A percentile compares a stretch with the other conserved stretches of the same genome.
phyloP scores from a whole-genome alignment of 2,797 vertebrate genomes.

The Siniperca scherzeri region DNA sequence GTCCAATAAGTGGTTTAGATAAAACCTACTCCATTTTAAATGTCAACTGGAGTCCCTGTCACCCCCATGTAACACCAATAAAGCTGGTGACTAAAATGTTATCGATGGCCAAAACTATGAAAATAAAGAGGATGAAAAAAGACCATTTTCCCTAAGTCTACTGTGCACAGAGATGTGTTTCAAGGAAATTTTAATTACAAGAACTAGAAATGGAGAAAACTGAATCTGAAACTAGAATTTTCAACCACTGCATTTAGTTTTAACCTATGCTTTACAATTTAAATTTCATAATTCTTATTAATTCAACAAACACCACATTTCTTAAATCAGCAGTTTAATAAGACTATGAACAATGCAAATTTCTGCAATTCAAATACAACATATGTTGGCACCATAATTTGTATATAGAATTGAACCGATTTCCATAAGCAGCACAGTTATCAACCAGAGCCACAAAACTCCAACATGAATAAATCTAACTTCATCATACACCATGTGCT shows the following conservation, averaged over 20 bases:
- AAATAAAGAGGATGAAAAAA: not conserved
- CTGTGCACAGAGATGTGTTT: not conserved
- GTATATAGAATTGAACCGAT: not conserved
- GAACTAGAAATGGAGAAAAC: too few species aligned
- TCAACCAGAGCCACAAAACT: not conserved
- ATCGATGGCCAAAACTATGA: not conserved
- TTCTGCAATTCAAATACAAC: not conserved
- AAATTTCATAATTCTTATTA: not conserved
- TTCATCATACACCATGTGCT: not conserved
- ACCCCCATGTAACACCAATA: not conserved
- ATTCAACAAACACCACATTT: not conserved
- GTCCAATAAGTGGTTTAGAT: slow-evolving; percentile 4
- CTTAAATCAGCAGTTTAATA: not conserved
- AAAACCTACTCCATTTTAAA: not conserved
- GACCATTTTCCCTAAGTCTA: not conserved
- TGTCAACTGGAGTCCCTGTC: not conserved
- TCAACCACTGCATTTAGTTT: not conserved
- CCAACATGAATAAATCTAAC: not conserved
- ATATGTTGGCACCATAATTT: not conserved
- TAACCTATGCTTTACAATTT: not conserved
- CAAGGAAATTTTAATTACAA: not conserved
- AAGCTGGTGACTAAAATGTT: not conserved
- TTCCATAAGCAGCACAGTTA: not conserved
- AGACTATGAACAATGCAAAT: not conserved
- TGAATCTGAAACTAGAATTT: too few species aligned